These are phyloP conservation scores for Bergia sp. DNA, from an alignment of 92 coral and sea anemone species.

Conservation along the genomic window DNA sequence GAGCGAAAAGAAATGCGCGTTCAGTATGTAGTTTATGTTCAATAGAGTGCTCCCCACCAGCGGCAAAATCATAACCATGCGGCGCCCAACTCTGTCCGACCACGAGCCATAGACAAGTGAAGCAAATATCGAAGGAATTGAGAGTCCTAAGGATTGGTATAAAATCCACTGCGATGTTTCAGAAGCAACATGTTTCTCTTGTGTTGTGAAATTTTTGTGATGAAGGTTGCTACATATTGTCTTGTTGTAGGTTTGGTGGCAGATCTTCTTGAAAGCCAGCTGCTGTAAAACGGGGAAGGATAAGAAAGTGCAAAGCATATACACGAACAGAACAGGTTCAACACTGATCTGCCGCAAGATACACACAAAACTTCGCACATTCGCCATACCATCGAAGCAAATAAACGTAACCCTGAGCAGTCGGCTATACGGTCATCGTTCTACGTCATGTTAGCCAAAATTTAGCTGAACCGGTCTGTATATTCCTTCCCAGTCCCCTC, in stretches of 20 bases:
- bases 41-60: slow-evolving; percentile 72
- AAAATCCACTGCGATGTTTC: slow-evolving; percentile 87
- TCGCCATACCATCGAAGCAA: neutral
- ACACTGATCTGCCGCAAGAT: slow-evolving; percentile 71
- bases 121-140: slow-evolving; percentile 75
- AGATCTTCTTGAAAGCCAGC: slow-evolving; percentile 85
- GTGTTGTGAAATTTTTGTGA: slow-evolving; percentile 14
- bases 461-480: too few relatives aligned
- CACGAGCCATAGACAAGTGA: slow-evolving; percentile 88
- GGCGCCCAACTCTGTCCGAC: slow-evolving; percentile 95
- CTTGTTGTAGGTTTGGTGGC: slow-evolving; percentile 65
- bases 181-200: slow-evolving; percentile 66
- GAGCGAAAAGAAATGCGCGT: slow-evolving; percentile 69
- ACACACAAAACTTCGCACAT: neutral
- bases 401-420: neutral
- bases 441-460: too few relatives aligned
- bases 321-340: slow-evolving; percentile 87
- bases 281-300: slow-evolving; percentile 85
- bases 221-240: slow-evolving; percentile 78
- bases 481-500: too few relatives aligned
- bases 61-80: slow-evolving; percentile 73
- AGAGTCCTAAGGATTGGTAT: slow-evolving; percentile 70
- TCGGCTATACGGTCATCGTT: too few relatives aligned
- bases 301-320: slow-evolving; percentile 84
- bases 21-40: slow-evolving; percentile 69